Evolutionary conservation across 53 echinoderm and acorn worm genomes (phyloP).

Genomic region (Echinometra lucunter): DNA sequence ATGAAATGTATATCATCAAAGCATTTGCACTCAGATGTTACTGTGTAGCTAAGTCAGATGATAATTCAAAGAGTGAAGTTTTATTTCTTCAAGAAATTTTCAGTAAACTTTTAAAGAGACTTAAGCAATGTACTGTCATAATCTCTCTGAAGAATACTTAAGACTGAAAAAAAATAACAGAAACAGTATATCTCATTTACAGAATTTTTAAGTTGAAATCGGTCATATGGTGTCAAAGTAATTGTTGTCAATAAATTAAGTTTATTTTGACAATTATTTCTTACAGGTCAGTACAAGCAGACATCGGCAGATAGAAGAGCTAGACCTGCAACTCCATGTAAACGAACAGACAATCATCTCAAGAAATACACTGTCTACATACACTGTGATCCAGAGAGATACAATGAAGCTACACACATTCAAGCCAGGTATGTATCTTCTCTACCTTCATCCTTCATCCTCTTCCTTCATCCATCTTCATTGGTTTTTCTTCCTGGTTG

Average conservation of each 20-base stretch:
- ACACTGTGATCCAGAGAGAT: constrained; percentile 87
- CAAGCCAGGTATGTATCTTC: constrained; percentile 77
- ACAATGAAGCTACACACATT: constrained; percentile 94
- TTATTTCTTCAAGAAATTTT: no score
- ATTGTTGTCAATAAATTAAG: not conserved
- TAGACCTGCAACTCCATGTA: constrained; percentile 80
- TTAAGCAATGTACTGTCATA: no score
- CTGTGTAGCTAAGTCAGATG: not conserved
- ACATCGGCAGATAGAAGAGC: constrained; percentile 81
- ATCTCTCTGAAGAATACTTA: no score
- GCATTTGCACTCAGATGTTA: not conserved
- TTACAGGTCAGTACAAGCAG: constrained; percentile 76
- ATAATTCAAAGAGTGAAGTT: no score
- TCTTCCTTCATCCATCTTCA: not conserved
- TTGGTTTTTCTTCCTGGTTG: no score
- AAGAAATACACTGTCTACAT: constrained; percentile 88
- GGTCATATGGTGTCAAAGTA: not conserved
- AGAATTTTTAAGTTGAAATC: no score
- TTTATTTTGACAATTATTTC: not conserved
- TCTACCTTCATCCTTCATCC: not conserved
- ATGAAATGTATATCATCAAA: no score
- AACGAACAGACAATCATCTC: constrained; percentile 79
- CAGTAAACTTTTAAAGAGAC: no score
- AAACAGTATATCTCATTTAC: no score
- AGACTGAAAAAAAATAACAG: no score